phyloP scores from a whole-genome alignment of 2,888 invertebrate species.

The Andricus quercusramuli region DNA sequence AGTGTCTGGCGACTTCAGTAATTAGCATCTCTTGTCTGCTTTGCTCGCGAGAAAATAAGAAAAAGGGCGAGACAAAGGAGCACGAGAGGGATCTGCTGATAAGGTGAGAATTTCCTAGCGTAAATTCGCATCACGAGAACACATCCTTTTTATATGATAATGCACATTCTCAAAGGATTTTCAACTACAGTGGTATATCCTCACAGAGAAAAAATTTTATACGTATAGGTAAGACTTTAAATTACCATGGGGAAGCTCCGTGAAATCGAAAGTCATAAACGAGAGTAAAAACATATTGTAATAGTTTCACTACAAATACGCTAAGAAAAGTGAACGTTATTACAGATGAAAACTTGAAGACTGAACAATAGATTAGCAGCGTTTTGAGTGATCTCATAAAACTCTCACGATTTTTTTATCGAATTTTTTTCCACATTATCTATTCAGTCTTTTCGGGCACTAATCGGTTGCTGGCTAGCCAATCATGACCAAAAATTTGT shows the following conservation, averaged over 20 bases:
- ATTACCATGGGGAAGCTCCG: not conserved
- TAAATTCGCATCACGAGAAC: not conserved
- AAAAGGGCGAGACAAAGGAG: conserved; percentile 13
- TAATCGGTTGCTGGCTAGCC: too few relatives aligned
- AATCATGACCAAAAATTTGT: too few relatives aligned
- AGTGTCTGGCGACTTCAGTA: conserved; percentile 20
- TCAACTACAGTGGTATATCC: not conserved
- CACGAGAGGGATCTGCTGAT: conserved; percentile 2
- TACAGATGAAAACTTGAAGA: not conserved
- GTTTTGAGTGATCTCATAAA: not conserved
- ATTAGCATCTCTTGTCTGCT: conserved; percentile 17
- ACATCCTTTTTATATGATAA: conserved; percentile 32
- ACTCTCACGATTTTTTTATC: conserved; percentile 5
- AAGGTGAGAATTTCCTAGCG: conserved; percentile 12
- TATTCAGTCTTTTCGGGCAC: too few relatives aligned
- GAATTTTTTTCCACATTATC: too few relatives aligned
- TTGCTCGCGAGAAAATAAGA: not conserved
- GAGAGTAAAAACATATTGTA: conserved; percentile 35
- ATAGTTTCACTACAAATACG: conserved; percentile 23
- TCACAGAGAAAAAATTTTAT: not conserved
- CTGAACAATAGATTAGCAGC: not conserved
- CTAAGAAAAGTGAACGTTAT: conserved; percentile 34
- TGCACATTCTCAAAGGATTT: conserved; percentile 18
- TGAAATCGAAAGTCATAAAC: conserved; percentile 29
- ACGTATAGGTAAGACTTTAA: not conserved